Evolutionary conservation across 2,113 vertebrate species (phyloP).

Genomic region (pig (Sus scrofa)): T2T-Sscrofa CM000812.6:278876501-278877000

Average conservation of each 20-base stretch:
- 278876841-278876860: neutral
- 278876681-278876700: neutral
- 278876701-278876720: constrained; percentile 1
- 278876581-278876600: constrained; percentile 41
- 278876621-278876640: neutral
- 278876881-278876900: neutral
- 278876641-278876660: neutral
- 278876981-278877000: constrained; percentile 78
- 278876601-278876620: neutral
- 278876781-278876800: neutral
- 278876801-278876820: neutral
- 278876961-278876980: neutral
- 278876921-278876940: constrained; percentile 16
- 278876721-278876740: neutral
- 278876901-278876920: neutral
- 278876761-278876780: neutral
- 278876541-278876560: constrained; percentile 35
- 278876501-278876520: neutral
- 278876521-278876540: constrained; percentile 41
- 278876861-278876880: neutral
- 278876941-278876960: constrained; percentile 41
- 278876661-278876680: neutral
- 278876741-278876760: neutral
- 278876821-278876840: neutral
- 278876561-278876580: constrained; percentile 14